Conservation (phyloP, 2,888 invertebrate genomes). For the Ophion costatus region DNA sequence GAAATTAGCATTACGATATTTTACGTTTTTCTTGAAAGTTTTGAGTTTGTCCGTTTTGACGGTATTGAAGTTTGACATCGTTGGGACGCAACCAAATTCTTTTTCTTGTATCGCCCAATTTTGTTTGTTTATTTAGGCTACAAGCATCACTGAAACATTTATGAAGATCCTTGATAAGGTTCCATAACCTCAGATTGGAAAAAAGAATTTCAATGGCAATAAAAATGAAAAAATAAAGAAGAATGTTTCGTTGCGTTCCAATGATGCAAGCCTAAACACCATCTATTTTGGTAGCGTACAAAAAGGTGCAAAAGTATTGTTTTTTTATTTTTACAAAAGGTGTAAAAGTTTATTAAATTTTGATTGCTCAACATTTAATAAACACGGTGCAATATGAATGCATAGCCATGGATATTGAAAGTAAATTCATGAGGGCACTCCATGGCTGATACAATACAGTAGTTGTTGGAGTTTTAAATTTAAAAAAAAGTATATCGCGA, state of each 20-base stretch:
- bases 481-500: background rate
- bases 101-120: no score
- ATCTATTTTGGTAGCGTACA: background rate
- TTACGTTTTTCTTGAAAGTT: background rate
- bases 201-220: no score
- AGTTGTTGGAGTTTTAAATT: background rate
- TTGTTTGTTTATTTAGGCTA: no score
- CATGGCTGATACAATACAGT: background rate
- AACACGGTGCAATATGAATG: background rate
- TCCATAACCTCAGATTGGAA: no score
- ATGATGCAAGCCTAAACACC: no score
- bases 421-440: background rate
- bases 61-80: no score
- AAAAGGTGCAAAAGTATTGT: background rate
- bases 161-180: no score
- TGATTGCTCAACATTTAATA: background rate
- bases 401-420: background rate
- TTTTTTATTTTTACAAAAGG: no score
- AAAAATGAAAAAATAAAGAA: no score
- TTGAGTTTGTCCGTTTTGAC: background rate
- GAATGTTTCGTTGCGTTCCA: no score
- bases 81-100: no score
- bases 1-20: background rate
- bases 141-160: no score
- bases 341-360: background rate